These are phyloP conservation scores for Atta texana DNA, from an alignment of 1,140 invertebrate genomes.

Conservation along the genomic window DNA sequence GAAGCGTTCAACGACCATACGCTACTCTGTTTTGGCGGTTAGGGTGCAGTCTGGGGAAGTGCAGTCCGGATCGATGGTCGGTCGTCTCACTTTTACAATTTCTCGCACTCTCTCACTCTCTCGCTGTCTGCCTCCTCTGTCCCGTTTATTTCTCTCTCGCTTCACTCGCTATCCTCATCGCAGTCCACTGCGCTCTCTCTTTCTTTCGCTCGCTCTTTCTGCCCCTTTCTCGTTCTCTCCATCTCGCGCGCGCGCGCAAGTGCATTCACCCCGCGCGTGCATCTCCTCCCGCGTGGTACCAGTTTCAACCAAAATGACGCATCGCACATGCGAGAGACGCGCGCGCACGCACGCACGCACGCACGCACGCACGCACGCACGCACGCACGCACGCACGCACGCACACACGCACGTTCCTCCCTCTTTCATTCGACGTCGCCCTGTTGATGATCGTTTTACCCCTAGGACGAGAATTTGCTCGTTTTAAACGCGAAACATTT, in stretches of 20 bases:
- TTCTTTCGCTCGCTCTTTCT: not conserved
- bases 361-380: not conserved
- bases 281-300: slow-evolving; percentile 53
- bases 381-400: too few species aligned
- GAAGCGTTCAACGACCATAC: slow-evolving; percentile 68
- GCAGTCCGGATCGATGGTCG: slow-evolving; percentile 72
- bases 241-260: slow-evolving; percentile 55
- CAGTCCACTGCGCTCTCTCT: not conserved
- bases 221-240: not conserved
- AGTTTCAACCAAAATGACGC: slow-evolving; percentile 51
- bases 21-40: slow-evolving; percentile 70
- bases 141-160: slow-evolving; percentile 56
- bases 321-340: slow-evolving; percentile 33
- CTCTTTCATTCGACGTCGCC: not conserved
- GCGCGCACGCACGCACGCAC: not conserved
- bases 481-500: not conserved
- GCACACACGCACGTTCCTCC: not conserved
- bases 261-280: slow-evolving; percentile 75
- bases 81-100: slow-evolving; percentile 76
- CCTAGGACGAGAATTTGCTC: slow-evolving; percentile 6
- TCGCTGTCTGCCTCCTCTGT: slow-evolving; percentile 5
- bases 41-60: slow-evolving; percentile 56
- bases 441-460: slow-evolving; percentile 27
- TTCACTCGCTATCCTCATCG: slow-evolving; percentile 15
- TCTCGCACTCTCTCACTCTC: slow-evolving; percentile 40